Evolutionary conservation across 2,797 vertebrate genomes (phyloP).

Genomic region (Megalops cyprinoides): DNA sequence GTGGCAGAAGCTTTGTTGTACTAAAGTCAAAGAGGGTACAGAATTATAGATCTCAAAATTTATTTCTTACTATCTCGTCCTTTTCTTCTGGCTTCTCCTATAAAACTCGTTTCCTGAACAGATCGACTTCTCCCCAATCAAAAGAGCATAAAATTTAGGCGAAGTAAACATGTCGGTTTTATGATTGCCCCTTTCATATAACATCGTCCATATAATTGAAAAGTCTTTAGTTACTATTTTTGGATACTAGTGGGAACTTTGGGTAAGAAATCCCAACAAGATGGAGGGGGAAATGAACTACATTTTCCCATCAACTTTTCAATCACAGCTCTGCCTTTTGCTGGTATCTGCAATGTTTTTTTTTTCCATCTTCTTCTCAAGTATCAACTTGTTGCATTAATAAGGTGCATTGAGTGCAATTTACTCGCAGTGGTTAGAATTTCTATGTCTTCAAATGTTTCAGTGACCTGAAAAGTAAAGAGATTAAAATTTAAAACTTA

Average conservation of each 20-base stretch:
- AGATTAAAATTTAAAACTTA: too few relatives aligned
- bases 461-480: too few relatives aligned
- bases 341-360: constrained; percentile 26
- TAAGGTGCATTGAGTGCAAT: not conserved
- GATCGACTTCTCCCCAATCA: constrained; percentile 66
- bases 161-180: constrained; percentile 75
- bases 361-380: not conserved
- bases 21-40: constrained; percentile 14
- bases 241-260: constrained; percentile 71
- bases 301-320: constrained; percentile 39
- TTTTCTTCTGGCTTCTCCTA: constrained; percentile 37
- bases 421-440: not conserved
- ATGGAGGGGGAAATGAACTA: constrained; percentile 54
- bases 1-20: constrained; percentile 9
- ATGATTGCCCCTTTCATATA: constrained; percentile 74
- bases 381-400: not conserved
- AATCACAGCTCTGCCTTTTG: constrained; percentile 46
- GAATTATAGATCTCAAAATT: constrained; percentile 32
- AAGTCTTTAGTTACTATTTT: constrained; percentile 75
- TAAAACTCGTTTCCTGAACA: constrained; percentile 52
- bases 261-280: constrained; percentile 42
- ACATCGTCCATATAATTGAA: constrained; percentile 74
- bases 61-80: not conserved
- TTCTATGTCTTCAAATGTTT: too few relatives aligned
- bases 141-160: constrained; percentile 70